Evolutionary conservation across 2,113 vertebrate species (phyloP).

Genomic region (Macquaria ambigua): DNA sequence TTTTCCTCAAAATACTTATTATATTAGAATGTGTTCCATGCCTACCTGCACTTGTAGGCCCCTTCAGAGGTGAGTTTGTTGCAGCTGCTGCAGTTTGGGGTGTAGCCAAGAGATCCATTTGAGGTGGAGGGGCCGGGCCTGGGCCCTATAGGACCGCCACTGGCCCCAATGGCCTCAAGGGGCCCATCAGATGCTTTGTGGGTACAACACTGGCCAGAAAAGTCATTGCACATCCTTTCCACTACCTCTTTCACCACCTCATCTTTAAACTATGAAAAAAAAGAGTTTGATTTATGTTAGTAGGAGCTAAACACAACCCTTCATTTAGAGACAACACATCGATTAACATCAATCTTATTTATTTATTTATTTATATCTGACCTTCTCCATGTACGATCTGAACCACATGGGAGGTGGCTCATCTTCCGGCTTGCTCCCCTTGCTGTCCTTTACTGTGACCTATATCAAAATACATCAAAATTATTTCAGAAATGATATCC

Average conservation of each 20-base stretch:
- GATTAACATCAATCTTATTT: too few species aligned
- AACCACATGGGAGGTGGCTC: constrained; percentile 95
- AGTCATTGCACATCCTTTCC: constrained; percentile 93
- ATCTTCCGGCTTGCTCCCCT: constrained; percentile 83
- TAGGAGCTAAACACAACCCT: neutral
- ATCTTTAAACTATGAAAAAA: constrained; percentile 90
- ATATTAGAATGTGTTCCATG: accelerated
- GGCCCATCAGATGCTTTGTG: constrained; percentile 79
- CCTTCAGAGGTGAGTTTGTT: constrained; percentile 90
- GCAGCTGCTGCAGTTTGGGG: constrained; percentile 91
- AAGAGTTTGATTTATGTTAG: neutral
- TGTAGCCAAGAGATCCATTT: constrained; percentile 82
- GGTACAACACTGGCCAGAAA: constrained; percentile 91
- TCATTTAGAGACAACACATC: neutral
- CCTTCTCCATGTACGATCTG: constrained; percentile 94
- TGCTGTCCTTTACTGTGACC: constrained; percentile 82
- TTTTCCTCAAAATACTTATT: too few species aligned
- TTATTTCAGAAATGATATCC: neutral
- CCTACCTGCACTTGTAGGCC: constrained; percentile 97
- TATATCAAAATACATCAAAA: constrained; percentile 38
- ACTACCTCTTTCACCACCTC: constrained; percentile 96
- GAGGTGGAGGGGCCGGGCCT: constrained; percentile 70
- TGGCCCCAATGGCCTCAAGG: constrained; percentile 66
- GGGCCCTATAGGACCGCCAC: constrained; percentile 58
- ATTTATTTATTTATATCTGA: constrained; percentile 61